Percentiles rank a stretch among this genome's conserved stretches.
Evolutionary conservation across 2,113 vertebrate species (phyloP).

Genomic region (Triplophysa rosa): DNA sequence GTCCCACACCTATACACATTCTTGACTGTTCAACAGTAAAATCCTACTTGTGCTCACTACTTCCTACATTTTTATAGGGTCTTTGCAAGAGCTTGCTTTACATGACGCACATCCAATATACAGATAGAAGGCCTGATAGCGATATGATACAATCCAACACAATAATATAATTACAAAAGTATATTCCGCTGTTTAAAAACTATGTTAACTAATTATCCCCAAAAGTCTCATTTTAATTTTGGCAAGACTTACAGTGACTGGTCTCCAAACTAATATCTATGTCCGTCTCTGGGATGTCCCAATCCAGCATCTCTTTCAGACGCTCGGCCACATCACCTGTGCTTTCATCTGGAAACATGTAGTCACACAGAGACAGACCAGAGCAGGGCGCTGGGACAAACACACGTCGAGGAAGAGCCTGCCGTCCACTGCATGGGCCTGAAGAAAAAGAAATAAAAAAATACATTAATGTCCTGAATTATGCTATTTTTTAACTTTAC

Average conservation of each 20-base stretch:
- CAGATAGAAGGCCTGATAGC: neutral
- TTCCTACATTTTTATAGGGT: neutral
- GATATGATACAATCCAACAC: neutral
- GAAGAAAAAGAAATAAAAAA: neutral
- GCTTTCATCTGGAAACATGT: constrained; percentile 74
- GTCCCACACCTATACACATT: constrained; percentile 19
- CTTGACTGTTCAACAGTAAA: constrained; percentile 18
- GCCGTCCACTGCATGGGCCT: constrained; percentile 43
- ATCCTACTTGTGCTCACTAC: neutral
- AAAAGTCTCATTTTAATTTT: neutral
- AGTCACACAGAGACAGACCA: constrained; percentile 72
- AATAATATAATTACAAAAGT: neutral
- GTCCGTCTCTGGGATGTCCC: constrained; percentile 56
- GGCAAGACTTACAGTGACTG: neutral
- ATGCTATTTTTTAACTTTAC: neutral
- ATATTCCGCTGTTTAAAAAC: neutral
- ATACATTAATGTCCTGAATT: neutral
- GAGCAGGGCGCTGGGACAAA: constrained; percentile 61
- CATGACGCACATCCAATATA: neutral
- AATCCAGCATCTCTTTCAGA: constrained; percentile 75
- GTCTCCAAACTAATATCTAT: constrained; percentile 66
- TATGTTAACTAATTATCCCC: neutral
- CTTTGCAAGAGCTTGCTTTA: neutral
- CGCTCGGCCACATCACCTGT: constrained; percentile 66
- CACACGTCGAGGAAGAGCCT: constrained; percentile 66